Percentiles rank a stretch among this genome's conserved stretches.
These are phyloP conservation scores for Chelmon rostratus DNA, from an alignment of 2,797 vertebrate species.

Conservation along the genomic window DNA sequence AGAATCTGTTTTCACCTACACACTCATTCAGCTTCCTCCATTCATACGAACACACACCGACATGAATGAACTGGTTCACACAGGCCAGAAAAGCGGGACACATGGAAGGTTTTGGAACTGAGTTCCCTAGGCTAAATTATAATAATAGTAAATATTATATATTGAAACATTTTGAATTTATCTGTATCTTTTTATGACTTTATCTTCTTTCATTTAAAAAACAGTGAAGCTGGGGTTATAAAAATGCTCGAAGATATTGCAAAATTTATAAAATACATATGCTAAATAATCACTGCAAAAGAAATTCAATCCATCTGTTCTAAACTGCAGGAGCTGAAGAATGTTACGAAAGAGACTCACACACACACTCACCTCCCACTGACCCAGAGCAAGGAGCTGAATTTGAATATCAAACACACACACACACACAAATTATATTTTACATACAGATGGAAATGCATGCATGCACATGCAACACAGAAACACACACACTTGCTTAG, in stretches of 20 bases:
- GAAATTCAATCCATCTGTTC: background rate
- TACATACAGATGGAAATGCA: background rate
- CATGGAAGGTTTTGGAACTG: background rate
- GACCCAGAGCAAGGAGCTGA: constrained; percentile 31
- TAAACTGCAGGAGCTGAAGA: constrained; percentile 17
- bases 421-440: no score
- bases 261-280: no score
- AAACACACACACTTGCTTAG: background rate
- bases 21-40: constrained; percentile 10
- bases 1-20: constrained; percentile 41
- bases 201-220: background rate
- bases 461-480: background rate
- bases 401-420: constrained; percentile 29
- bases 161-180: background rate
- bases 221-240: no score
- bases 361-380: constrained; percentile 25
- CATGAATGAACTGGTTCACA: constrained; percentile 29
- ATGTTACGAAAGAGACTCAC: constrained; percentile 25
- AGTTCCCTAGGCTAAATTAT: background rate
- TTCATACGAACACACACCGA: background rate
- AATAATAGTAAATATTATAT: background rate
- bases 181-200: background rate
- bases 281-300: background rate
- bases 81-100: constrained; percentile 7
- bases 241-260: background rate